Evolutionary conservation across 1,140 invertebrate species (phyloP).

Genomic region (Nixonia krombeini): DNA sequence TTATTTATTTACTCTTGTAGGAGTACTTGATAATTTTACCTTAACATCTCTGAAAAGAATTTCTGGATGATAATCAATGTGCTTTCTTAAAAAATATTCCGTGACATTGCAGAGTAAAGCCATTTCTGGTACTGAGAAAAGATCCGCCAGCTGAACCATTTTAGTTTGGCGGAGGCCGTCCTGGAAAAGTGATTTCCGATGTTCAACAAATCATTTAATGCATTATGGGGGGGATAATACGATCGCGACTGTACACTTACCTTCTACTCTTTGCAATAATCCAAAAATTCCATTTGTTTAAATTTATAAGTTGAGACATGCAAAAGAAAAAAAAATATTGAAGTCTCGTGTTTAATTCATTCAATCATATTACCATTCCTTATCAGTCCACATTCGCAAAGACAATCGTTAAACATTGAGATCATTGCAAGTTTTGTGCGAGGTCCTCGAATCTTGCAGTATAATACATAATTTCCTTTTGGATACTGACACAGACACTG

Average conservation of each 20-base stretch:
- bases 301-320: slow-evolving; percentile 46
- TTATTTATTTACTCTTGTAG: no score
- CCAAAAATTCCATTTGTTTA: slow-evolving; percentile 47
- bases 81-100: slow-evolving; percentile 91
- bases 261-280: slow-evolving; percentile 49
- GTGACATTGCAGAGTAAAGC: slow-evolving; percentile 92
- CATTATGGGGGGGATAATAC: slow-evolving; percentile 2
- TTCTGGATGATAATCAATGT: slow-evolving; percentile 95
- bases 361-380: no score
- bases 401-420: no score
- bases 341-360: slow-evolving; percentile 16
- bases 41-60: slow-evolving; percentile 96
- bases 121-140: slow-evolving; percentile 99
- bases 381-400: no score
- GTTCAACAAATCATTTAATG: slow-evolving; percentile 7
- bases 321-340: slow-evolving; percentile 52
- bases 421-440: no score
- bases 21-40: slow-evolving; percentile 78
- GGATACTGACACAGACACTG: no score
- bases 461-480: no score
- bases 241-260: slow-evolving; percentile 36
- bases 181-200: slow-evolving; percentile 39
- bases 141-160: slow-evolving; percentile 95
- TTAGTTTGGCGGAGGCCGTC: slow-evolving; percentile 72
- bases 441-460: no score